Percentiles rank a stretch among this genome's conserved stretches.
These are phyloP conservation scores for Ailurus styani DNA, from an alignment of 2,113 vertebrate genomes.

Conservation along the genomic window DNA sequence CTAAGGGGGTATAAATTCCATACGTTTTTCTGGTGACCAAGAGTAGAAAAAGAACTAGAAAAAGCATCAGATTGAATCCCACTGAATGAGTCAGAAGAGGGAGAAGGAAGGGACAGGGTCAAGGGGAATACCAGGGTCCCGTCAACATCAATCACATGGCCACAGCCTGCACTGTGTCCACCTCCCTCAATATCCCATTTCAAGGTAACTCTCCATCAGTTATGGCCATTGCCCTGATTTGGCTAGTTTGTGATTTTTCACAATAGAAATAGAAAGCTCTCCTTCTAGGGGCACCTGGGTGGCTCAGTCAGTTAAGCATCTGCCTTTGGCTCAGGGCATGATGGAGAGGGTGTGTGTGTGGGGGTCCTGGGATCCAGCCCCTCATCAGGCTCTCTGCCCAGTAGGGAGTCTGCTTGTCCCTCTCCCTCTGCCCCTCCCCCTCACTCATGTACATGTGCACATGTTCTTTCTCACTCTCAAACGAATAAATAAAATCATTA, in stretches of 20 bases:
- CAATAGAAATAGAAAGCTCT: neutral
- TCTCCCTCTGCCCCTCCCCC: neutral
- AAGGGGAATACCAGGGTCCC: neutral
- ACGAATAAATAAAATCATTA: too few species aligned
- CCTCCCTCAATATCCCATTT: neutral
- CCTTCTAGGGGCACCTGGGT: neutral
- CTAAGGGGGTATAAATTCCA: neutral
- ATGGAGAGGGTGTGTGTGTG: rapidly evolving
- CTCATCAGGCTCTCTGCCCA: neutral
- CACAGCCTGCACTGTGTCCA: too few species aligned
- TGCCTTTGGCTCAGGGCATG: neutral
- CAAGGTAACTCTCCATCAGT: neutral
- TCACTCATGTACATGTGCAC: too few species aligned
- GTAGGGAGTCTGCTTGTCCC: neutral
- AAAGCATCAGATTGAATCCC: neutral
- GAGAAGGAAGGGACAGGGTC: neutral
- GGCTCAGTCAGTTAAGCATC: neutral
- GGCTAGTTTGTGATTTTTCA: neutral
- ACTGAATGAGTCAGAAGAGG: neutral
- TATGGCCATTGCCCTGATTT: neutral
- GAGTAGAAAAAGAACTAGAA: neutral
- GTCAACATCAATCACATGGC: neutral
- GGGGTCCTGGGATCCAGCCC: neutral
- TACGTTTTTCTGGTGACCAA: neutral
- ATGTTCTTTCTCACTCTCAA: too few species aligned